Evolutionary conservation across 2,888 invertebrate species (phyloP).

Genomic region (Pseudococcus jackbeardsleyi): DNA sequence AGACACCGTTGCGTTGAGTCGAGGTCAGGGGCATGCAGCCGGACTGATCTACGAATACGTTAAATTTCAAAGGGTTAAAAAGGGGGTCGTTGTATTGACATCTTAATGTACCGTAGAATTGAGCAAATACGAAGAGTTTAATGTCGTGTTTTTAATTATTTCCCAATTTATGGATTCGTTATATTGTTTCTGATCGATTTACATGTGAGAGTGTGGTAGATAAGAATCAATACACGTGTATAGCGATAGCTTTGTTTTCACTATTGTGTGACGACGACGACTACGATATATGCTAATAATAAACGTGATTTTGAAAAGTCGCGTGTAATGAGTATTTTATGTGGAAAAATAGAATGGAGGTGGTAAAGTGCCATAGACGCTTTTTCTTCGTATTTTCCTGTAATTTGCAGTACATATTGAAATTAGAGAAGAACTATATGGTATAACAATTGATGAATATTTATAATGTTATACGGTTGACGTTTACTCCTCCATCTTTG

Average conservation of each 20-base stretch:
- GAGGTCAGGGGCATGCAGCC: background rate
- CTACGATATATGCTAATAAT: background rate
- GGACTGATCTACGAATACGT: background rate
- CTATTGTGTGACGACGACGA: background rate
- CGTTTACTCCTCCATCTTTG: background rate
- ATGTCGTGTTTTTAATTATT: no score
- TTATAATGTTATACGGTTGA: background rate
- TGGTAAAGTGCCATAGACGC: background rate
- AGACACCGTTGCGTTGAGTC: no score
- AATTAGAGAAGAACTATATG: background rate
- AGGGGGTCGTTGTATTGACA: background rate
- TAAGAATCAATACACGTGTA: no score
- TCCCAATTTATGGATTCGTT: no score
- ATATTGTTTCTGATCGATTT: no score
- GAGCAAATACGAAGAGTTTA: no score
- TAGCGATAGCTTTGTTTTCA: no score
- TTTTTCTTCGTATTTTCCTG: background rate
- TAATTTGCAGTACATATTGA: background rate
- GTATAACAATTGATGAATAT: constrained; percentile 29
- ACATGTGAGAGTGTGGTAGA: no score
- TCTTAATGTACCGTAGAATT: background rate
- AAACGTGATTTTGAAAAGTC: no score
- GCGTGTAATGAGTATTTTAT: no score
- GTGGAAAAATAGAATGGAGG: background rate
- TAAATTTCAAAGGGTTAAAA: background rate